Evolutionary conservation across 1,140 invertebrate genomes (phyloP).

Genomic region (Drosophila kohkoa): DNA sequence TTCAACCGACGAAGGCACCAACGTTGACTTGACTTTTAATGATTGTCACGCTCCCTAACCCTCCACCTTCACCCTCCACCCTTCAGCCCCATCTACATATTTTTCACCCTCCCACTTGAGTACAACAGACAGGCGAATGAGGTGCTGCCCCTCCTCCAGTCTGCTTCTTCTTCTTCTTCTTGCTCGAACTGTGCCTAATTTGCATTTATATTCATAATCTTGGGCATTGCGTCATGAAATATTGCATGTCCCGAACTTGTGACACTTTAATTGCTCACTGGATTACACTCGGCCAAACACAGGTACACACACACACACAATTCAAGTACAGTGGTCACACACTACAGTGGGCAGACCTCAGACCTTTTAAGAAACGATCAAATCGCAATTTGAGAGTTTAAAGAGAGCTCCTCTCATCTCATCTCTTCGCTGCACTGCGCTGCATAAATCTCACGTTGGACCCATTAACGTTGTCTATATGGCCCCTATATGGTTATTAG

Average conservation of each 20-base stretch:
- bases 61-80: slow-evolving; percentile 12
- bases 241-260: slow-evolving; percentile 80
- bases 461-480: slow-evolving; percentile 52
- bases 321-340: slow-evolving; percentile 24
- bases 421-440: background rate
- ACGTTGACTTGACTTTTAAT: slow-evolving; percentile 79
- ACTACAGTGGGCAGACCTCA: background rate
- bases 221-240: slow-evolving; percentile 81
- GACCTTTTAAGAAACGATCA: background rate
- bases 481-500: slow-evolving; percentile 19
- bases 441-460: slow-evolving; percentile 33
- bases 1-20: slow-evolving; percentile 67
- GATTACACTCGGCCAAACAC: slow-evolving; percentile 33
- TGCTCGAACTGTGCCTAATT: slow-evolving; percentile 63
- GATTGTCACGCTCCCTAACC: slow-evolving; percentile 76
- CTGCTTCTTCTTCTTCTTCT: slow-evolving; percentile 9
- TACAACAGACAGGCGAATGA: slow-evolving; percentile 66
- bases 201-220: slow-evolving; percentile 84
- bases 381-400: background rate
- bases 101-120: slow-evolving; percentile 6
- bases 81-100: background rate
- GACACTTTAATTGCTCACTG: slow-evolving; percentile 81
- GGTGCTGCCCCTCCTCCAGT: background rate
- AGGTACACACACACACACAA: slow-evolving; percentile 4
- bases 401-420: no score